phyloP scores from a whole-genome alignment of 2,888 invertebrate genomes.

The Drosophila demipolita region DNA sequence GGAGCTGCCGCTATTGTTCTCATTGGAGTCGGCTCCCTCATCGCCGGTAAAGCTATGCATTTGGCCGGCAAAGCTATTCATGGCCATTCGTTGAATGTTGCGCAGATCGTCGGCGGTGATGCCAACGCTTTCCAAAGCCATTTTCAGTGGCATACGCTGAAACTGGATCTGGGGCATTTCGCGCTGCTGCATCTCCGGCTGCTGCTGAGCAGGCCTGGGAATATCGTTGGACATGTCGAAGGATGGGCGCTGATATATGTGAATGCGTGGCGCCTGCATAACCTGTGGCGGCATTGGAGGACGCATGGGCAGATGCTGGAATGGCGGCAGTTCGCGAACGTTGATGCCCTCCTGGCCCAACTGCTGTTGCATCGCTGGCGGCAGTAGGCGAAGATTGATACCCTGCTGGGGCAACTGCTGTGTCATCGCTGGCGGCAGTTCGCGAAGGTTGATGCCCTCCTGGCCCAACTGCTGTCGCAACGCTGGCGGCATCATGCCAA shows the following conservation, averaged over 20 bases:
- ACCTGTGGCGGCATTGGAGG: conserved; percentile 84
- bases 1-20: conserved; percentile 69
- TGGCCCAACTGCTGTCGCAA: conserved; percentile 74
- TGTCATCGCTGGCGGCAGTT: not conserved
- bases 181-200: conserved; percentile 72
- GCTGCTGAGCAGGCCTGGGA: conserved; percentile 74
- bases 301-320: conserved; percentile 85
- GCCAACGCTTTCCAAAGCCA: conserved; percentile 84
- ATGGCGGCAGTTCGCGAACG: conserved; percentile 83
- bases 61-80: conserved; percentile 84
- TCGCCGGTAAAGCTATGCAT: conserved; percentile 83
- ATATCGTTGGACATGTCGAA: conserved; percentile 84
- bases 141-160: conserved; percentile 83
- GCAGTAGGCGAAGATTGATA: conserved; percentile 67
- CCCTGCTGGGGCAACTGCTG: no score
- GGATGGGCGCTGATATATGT: conserved; percentile 84
- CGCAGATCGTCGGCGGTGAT: conserved; percentile 85
- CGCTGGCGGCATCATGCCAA: conserved; percentile 80
- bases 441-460: not conserved
- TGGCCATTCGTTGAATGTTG: conserved; percentile 85
- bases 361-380: conserved; percentile 79
- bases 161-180: conserved; percentile 77
- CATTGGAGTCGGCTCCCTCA: conserved; percentile 78
- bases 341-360: conserved; percentile 75
- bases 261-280: conserved; percentile 85